Conservation (phyloP, 2,113 vertebrate species). For the Neomonachus schauinslandi region DNA sequence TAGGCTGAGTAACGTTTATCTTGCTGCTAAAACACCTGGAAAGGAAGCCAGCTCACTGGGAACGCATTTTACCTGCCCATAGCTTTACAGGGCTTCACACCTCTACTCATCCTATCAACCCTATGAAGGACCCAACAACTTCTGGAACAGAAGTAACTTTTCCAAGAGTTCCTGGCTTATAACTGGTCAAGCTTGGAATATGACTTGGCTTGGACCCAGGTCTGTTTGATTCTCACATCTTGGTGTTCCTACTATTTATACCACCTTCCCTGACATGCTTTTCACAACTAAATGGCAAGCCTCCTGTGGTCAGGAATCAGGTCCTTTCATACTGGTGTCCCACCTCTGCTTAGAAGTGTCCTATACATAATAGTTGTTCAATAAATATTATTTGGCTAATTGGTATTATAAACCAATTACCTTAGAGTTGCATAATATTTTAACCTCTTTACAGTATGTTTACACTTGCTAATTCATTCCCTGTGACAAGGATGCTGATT, state of each 20-base stretch:
- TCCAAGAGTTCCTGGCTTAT: neutral
- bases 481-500: neutral
- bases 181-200: neutral
- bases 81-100: neutral
- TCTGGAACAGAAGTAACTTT: neutral
- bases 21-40: neutral
- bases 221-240: neutral
- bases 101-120: neutral
- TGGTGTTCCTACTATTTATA: neutral
- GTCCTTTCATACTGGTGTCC: neutral
- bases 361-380: neutral
- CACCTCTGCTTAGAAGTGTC: neutral
- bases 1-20: neutral
- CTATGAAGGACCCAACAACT: neutral
- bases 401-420: neutral
- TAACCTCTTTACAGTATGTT: conserved; percentile 11
- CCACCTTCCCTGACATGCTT: neutral
- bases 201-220: neutral
- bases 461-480: conserved; percentile 27
- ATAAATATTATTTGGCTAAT: neutral
- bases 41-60: neutral
- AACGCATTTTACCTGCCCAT: neutral
- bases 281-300: neutral
- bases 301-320: neutral
- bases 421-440: neutral